Evolutionary conservation across 2,797 vertebrate species (phyloP).

Genomic region (Geotrypetes seraphini): DNA sequence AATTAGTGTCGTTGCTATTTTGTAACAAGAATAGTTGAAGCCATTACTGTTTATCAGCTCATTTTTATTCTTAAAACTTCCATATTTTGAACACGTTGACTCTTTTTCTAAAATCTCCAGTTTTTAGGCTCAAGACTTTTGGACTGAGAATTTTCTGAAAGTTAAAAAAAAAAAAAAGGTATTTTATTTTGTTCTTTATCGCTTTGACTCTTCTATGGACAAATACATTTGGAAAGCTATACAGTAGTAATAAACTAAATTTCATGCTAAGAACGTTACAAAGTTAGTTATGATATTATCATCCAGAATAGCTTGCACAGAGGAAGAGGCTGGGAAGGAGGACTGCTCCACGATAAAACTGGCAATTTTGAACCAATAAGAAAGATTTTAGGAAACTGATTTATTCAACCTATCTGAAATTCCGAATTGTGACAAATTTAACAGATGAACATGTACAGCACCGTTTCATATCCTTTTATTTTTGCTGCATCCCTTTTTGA

Average conservation of each 20-base stretch:
- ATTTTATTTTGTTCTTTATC: constrained; percentile 14
- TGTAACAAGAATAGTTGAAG: too few relatives aligned
- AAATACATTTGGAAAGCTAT: constrained; percentile 23
- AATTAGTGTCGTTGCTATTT: too few relatives aligned
- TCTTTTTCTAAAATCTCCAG: too few relatives aligned
- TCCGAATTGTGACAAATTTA: constrained; percentile 13
- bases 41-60: too few relatives aligned
- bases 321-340: constrained; percentile 16
- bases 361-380: constrained; percentile 5
- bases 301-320: constrained; percentile 22
- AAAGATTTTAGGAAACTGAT: neutral
- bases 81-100: too few relatives aligned
- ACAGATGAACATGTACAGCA: too few relatives aligned
- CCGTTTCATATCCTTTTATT: neutral
- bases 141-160: too few relatives aligned
- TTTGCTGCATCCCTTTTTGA: neutral
- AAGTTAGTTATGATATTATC: constrained; percentile 30
- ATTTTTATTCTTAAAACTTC: too few relatives aligned
- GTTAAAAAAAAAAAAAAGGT: too few relatives aligned
- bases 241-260: constrained; percentile 43
- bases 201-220: constrained; percentile 22
- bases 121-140: too few relatives aligned
- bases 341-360: constrained; percentile 1
- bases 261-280: constrained; percentile 41
- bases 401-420: constrained; percentile 14